Conservation (phyloP, 1,140 invertebrate species). For the Calephelis nemesis region DNA sequence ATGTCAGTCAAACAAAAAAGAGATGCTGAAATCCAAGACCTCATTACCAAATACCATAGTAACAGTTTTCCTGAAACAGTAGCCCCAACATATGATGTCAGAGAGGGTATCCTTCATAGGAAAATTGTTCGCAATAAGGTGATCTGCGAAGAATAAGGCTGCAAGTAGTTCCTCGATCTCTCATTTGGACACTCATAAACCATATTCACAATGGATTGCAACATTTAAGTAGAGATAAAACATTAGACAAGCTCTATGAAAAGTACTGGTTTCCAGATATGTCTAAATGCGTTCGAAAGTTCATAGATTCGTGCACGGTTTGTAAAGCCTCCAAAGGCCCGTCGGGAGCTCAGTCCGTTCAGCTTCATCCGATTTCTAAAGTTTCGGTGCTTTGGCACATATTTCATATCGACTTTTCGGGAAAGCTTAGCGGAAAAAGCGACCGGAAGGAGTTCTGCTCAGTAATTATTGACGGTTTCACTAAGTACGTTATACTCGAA, state of each 20-base stretch:
- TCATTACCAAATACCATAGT: conserved; percentile 27
- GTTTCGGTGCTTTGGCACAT: conserved; percentile 44
- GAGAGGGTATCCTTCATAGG: conserved; percentile 29
- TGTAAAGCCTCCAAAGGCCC: conserved; percentile 43
- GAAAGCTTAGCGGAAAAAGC: conserved; percentile 37
- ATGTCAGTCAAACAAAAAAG: conserved; percentile 34
- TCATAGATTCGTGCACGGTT: conserved; percentile 40
- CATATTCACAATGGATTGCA: conserved; percentile 33
- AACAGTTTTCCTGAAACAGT: conserved; percentile 25
- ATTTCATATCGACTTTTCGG: conserved; percentile 37
- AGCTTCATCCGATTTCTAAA: conserved; percentile 44
- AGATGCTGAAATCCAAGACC: conserved; percentile 32
- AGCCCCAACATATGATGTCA: conserved; percentile 31
- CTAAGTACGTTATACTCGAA: conserved; percentile 39
- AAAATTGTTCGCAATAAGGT: conserved; percentile 22
- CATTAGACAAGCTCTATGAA: conserved; percentile 43
- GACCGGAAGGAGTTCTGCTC: conserved; percentile 34
- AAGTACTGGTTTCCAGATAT: conserved; percentile 46
- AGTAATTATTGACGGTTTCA: conserved; percentile 40
- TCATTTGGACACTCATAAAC: conserved; percentile 34
- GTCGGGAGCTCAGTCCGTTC: conserved; percentile 37
- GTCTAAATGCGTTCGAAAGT: conserved; percentile 42
- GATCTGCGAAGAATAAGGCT: conserved; percentile 29
- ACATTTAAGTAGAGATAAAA: conserved; percentile 37
- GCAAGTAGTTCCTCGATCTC: conserved; percentile 32